Evolutionary conservation across 2,797 vertebrate genomes (phyloP), one percentile per base, ranked within the genome.

Genomic region (Cynopterus sphinx): DNA sequence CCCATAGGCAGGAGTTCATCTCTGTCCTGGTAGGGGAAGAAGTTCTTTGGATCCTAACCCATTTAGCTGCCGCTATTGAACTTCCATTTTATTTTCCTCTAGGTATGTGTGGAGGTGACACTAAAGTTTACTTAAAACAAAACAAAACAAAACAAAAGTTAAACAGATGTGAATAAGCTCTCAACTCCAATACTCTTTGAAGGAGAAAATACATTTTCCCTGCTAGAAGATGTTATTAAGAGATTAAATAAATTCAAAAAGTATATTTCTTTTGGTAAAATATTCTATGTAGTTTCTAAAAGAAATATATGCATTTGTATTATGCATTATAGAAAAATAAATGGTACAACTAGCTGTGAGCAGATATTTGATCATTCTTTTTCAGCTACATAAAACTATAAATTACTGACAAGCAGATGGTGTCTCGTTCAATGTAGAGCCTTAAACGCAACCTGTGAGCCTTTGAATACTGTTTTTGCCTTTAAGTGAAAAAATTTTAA

Each of bases 371-470:
- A 86, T 91, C 33, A 70, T 71, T 94, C 59, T 67, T 92, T 41
- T 68, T 22, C 1, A 21, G 31, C 41, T 59, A 49, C 33, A 71
- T 83, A 88, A 49, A 78, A 53, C 41, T 10, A 16, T 39, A 77
- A 94, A 94, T 77, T 91, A 93, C 11, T 93, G 93, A 75, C 91
- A 93, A 87, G 83, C 93, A 94, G 95, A 78, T 67, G 91, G 59
- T 78, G 46, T 81, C 83, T 96, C 77, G 74, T 96, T 71, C 75
- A 46, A 21, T 21, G 19, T 59, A 86, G 91, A 94, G 33, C 55
- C 36, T 71, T 41, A 24, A 91, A 84, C 79, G 39, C n/a, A 86
- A 85, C 26, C 86, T 92, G 33, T 33, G 77, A 79, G 74, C 46
- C 67, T 94, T 61, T 84, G 49, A 90, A 92, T 84, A 43, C 75